phyloP scores from a whole-genome alignment of 2,888 invertebrate species.

The Acanthacorydalis orientalis region DNA sequence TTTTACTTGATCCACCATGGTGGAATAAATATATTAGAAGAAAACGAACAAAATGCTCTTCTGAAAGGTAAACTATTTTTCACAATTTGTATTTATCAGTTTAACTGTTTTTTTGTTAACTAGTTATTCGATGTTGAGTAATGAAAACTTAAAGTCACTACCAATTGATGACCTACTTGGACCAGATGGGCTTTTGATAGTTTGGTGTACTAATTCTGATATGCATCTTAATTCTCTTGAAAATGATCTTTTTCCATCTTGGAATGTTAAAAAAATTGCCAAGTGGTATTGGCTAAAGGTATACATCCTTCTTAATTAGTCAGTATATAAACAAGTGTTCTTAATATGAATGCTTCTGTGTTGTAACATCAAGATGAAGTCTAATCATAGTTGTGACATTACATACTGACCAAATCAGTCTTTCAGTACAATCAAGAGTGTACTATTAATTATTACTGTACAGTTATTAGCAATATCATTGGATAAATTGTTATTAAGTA shows the following conservation, averaged over 20 bases:
- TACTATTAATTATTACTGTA: too few relatives aligned
- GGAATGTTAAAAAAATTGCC: constrained; percentile 54
- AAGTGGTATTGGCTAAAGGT: constrained; percentile 86
- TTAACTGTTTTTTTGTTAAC: constrained; percentile 11
- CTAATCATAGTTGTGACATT: too few relatives aligned
- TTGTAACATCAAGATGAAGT: too few relatives aligned
- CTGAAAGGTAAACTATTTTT: constrained; percentile 34
- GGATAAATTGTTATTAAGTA: too few relatives aligned
- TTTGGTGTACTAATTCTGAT: constrained; percentile 86
- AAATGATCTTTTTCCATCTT: constrained; percentile 56
- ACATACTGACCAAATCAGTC: too few relatives aligned
- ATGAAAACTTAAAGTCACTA: constrained; percentile 52
- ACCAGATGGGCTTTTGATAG: constrained; percentile 49
- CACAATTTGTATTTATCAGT: constrained; percentile 7
- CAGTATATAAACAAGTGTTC: too few relatives aligned
- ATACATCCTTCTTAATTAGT: constrained; percentile 13
- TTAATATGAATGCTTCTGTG: too few relatives aligned
- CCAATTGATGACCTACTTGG: constrained; percentile 47
- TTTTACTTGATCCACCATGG: constrained; percentile 93
- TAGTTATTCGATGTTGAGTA: constrained; percentile 67
- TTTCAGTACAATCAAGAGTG: too few relatives aligned
- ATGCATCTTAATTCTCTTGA: constrained; percentile 50
- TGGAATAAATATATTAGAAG: constrained; percentile 86
- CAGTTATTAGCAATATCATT: too few relatives aligned
- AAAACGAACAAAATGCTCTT: constrained; percentile 40